phyloP scores from a whole-genome alignment of 2,797 vertebrate species.

The Toxotes lorentzi region DNA sequence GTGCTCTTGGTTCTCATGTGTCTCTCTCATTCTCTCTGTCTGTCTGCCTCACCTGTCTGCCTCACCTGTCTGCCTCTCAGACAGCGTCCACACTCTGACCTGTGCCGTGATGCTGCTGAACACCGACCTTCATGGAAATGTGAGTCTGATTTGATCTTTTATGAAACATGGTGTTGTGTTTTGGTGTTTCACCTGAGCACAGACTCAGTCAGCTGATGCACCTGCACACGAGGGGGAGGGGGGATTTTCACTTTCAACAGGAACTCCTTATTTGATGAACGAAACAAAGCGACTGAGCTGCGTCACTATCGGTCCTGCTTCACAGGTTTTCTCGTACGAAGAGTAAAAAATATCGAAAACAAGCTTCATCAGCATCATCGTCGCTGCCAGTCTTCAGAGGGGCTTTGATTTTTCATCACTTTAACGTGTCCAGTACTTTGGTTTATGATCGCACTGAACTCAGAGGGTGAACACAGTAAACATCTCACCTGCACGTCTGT shows the following conservation, averaged over 20 bases:
- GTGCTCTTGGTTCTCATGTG: neutral
- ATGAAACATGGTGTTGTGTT: neutral
- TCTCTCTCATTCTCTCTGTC: too few species aligned
- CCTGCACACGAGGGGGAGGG: neutral
- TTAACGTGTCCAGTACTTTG: too few species aligned
- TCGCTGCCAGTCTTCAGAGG: too few species aligned
- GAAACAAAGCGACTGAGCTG: neutral
- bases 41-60: neutral
- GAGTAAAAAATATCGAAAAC: too few species aligned
- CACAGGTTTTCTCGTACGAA: too few species aligned
- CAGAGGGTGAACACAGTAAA: too few species aligned
- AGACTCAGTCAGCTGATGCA: neutral
- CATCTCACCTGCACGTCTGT: neutral
- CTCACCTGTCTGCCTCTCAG: conserved; percentile 76
- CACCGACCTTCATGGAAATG: conserved; percentile 97
- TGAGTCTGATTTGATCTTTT: conserved; percentile 82
- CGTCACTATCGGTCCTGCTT: neutral
- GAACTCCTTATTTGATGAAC: conserved; percentile 10
- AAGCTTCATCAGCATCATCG: too few species aligned
- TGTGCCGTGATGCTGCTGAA: conserved; percentile 98
- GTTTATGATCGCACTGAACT: too few species aligned
- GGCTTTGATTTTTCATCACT: too few species aligned
- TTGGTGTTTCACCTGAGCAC: neutral
- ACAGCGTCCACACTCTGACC: conserved; percentile 95
- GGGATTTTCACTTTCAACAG: too few species aligned